These are phyloP conservation scores for Peromyscus leucopus DNA, from an alignment of 2,113 vertebrate species.

Conservation along the genomic window DNA sequence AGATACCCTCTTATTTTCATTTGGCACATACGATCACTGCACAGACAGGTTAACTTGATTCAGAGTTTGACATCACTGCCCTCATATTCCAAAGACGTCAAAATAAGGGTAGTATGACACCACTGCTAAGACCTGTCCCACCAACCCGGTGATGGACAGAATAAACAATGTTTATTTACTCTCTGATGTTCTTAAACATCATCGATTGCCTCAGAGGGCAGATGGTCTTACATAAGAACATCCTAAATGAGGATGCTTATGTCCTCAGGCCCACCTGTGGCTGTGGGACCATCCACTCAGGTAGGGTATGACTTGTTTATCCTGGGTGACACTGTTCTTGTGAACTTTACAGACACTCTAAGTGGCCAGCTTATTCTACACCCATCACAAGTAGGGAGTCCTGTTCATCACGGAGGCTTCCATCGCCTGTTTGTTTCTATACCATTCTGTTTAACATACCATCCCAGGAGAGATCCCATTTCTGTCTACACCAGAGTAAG, in stretches of 20 bases:
- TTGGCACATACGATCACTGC: background rate
- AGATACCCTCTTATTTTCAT: background rate
- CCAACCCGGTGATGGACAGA: background rate
- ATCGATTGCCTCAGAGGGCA: background rate
- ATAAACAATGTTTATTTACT: background rate
- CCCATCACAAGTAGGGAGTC: background rate
- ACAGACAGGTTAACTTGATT: background rate
- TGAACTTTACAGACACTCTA: background rate
- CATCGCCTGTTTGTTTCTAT: background rate
- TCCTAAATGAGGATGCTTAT: background rate
- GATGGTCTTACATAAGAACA: background rate
- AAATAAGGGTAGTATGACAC: background rate
- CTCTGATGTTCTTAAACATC: background rate
- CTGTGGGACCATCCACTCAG: background rate
- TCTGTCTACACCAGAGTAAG: background rate
- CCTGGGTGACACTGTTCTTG: background rate
- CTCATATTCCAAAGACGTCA: background rate
- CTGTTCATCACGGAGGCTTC: background rate
- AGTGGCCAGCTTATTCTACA: background rate
- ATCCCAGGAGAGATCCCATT: background rate
- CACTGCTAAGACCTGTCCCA: background rate
- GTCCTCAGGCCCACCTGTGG: background rate
- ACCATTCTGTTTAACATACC: background rate
- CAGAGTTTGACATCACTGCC: background rate
- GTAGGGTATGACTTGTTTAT: background rate